Conservation (phyloP, 1,140 invertebrate species). For the Himalopsyche phryganea region DNA sequence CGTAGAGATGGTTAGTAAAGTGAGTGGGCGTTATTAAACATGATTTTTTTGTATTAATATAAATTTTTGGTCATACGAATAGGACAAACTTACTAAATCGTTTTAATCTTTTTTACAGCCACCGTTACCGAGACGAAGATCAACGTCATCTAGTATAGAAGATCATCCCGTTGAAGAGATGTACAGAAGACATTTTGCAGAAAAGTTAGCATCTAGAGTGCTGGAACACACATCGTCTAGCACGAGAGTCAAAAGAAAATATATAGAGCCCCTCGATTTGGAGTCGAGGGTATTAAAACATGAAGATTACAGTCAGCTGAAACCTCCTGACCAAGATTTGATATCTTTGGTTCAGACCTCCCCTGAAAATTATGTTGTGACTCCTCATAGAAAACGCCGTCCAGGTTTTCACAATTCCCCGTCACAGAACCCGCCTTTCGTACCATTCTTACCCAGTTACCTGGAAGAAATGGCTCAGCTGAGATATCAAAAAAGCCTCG, state of each 20-base stretch:
- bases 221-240: constrained; percentile 46
- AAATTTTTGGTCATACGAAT: too few relatives aligned
- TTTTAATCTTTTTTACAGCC: constrained; percentile 33
- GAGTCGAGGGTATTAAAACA: constrained; percentile 54
- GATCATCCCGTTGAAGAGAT: constrained; percentile 47
- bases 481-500: constrained; percentile 45
- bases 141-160: constrained; percentile 51
- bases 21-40: too few relatives aligned
- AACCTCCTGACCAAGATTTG: constrained; percentile 60
- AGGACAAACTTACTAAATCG: neutral
- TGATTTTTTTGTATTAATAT: too few relatives aligned
- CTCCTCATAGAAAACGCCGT: constrained; percentile 75
- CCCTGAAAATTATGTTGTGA: constrained; percentile 75
- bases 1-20: constrained; percentile 3
- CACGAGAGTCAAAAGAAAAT: constrained; percentile 60
- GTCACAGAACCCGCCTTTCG: constrained; percentile 79
- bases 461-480: constrained; percentile 60
- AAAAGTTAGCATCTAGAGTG: constrained; percentile 54
- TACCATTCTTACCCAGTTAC: constrained; percentile 70
- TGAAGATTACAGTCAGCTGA: constrained; percentile 56
- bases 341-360: constrained; percentile 62
- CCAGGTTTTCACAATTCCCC: constrained; percentile 82
- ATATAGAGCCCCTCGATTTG: constrained; percentile 60
- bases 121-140: constrained; percentile 47
- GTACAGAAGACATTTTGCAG: constrained; percentile 47